Conservation (phyloP, 2,797 vertebrate genomes). For the Echeneis naucrates region DNA sequence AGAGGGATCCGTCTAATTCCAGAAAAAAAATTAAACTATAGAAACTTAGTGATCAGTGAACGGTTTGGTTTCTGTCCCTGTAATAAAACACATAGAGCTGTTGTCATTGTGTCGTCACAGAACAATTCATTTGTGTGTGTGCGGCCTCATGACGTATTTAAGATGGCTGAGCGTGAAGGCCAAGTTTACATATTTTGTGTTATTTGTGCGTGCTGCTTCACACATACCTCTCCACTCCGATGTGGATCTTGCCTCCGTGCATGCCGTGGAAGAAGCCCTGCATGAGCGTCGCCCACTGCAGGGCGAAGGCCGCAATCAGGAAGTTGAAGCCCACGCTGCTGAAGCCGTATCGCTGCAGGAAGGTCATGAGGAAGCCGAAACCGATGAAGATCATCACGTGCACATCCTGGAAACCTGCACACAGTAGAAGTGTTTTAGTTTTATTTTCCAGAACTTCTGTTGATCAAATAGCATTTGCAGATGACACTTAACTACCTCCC, state of each 20-base stretch:
- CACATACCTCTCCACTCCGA: slow-evolving; percentile 88
- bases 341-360: slow-evolving; percentile 90
- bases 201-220: neutral
- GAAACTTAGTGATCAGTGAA: too few relatives aligned
- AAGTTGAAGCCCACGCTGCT: slow-evolving; percentile 90
- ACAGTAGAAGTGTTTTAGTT: too few relatives aligned
- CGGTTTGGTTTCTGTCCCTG: too few relatives aligned
- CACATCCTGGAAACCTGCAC: slow-evolving; percentile 90
- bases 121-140: too few relatives aligned
- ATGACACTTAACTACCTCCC: neutral
- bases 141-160: too few relatives aligned
- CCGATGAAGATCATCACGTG: slow-evolving; percentile 92
- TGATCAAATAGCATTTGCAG: neutral
- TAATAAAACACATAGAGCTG: neutral
- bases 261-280: slow-evolving; percentile 90
- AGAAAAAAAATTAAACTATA: too few relatives aligned
- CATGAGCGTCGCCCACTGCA: slow-evolving; percentile 93
- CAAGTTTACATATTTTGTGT: neutral
- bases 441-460: too few relatives aligned
- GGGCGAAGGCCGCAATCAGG: slow-evolving; percentile 86
- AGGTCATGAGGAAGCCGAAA: slow-evolving; percentile 94
- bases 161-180: too few relatives aligned
- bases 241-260: slow-evolving; percentile 85
- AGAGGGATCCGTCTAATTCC: too few relatives aligned
- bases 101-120: neutral